Evolutionary conservation across 2,888 invertebrate genomes (phyloP).

Genomic region (Cremastinae sp.): DNA sequence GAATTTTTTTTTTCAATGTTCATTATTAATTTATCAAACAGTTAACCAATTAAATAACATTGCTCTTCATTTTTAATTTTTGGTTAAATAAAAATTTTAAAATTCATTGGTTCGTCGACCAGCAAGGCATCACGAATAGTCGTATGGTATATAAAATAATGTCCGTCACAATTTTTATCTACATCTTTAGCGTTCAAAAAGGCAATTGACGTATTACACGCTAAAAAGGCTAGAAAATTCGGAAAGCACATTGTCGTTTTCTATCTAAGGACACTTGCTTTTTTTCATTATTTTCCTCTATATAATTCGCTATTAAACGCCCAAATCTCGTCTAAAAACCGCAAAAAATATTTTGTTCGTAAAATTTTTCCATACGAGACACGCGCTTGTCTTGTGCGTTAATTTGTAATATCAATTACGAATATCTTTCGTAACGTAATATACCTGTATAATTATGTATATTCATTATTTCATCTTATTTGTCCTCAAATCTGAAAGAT

Average conservation of each 20-base stretch:
- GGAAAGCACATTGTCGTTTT: constrained; percentile 72
- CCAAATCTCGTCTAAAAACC: constrained; percentile 16
- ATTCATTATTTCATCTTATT: constrained; percentile 57
- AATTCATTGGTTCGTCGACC: constrained; percentile 32
- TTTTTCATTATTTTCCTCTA: constrained; percentile 2
- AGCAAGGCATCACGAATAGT: constrained; percentile 50
- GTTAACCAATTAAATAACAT: constrained; percentile 2
- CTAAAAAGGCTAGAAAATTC: constrained; percentile 68
- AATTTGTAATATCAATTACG: constrained; percentile 4
- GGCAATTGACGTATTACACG: constrained; percentile 56
- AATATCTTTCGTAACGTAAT: constrained; percentile 6
- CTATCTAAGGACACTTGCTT: constrained; percentile 75
- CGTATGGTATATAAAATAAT: constrained; percentile 50
- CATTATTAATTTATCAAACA: constrained; percentile 16
- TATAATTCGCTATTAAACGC: constrained; percentile 25
- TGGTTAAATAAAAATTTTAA: constrained; percentile 18
- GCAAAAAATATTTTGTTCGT: constrained; percentile 28
- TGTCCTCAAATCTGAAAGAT: constrained; percentile 76
- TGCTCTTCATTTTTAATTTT: constrained; percentile 20
- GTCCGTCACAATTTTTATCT: constrained; percentile 42
- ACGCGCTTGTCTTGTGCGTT: constrained; percentile 36
- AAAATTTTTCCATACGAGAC: not conserved
- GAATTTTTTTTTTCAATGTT: not conserved
- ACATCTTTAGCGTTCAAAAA: constrained; percentile 47
- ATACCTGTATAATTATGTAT: not conserved